Evolutionary conservation across 2,888 invertebrate genomes (phyloP).

Genomic region (Patella caerulea): DNA sequence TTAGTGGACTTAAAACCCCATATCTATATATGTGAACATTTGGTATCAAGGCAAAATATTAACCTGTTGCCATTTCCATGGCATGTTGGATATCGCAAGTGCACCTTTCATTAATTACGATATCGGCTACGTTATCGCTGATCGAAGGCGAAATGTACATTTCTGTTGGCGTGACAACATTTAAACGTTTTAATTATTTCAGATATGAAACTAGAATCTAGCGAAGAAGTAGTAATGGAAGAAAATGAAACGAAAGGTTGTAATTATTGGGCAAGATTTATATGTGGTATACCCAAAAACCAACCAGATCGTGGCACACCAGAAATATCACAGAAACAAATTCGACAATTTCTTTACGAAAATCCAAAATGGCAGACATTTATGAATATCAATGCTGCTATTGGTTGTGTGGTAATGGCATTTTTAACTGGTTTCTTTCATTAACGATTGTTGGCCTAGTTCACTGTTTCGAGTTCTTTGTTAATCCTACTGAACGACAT

Average conservation of each 20-base stretch:
- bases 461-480: no score
- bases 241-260: slow-evolving; percentile 3
- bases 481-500: no score
- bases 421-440: slow-evolving; percentile 42
- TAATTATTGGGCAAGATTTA: slow-evolving; percentile 14
- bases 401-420: slow-evolving; percentile 35
- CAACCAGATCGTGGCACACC: slow-evolving; percentile 13
- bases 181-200: not conserved
- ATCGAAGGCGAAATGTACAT: no score
- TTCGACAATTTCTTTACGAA: slow-evolving; percentile 30
- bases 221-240: not conserved
- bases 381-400: slow-evolving; percentile 38
- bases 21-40: no score
- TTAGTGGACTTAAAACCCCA: no score
- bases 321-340: slow-evolving; percentile 19
- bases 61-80: no score
- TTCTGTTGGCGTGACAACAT: no score
- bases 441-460: slow-evolving; percentile 9
- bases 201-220: slow-evolving; percentile 16
- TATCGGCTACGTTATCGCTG: no score
- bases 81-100: no score
- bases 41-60: no score
- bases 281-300: slow-evolving; percentile 20
- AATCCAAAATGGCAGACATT: slow-evolving; percentile 32
- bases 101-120: no score